Percentiles rank a stretch among this genome's conserved stretches.
These are phyloP conservation scores for Masticophis lateralis DNA, from an alignment of 2,797 vertebrate genomes.

Conservation along the genomic window DNA sequence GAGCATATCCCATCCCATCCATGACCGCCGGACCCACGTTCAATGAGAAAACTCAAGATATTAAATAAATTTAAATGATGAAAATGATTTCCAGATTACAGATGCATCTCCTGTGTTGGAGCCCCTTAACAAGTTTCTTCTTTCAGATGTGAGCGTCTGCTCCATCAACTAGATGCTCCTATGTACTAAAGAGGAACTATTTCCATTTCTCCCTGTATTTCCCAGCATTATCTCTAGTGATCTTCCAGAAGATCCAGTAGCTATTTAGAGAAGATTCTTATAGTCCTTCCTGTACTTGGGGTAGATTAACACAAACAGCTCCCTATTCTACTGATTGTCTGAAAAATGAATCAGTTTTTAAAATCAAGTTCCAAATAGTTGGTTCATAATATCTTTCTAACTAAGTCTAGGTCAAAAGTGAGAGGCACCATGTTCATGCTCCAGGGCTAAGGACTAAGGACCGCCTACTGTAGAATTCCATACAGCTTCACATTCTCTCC, in stretches of 20 bases:
- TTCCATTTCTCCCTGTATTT: no score
- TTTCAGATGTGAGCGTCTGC: neutral
- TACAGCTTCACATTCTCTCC: neutral
- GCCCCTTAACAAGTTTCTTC: neutral
- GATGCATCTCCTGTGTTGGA: no score
- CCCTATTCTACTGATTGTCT: neutral
- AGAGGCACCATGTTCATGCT: neutral
- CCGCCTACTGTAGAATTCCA: neutral
- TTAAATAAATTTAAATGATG: neutral
- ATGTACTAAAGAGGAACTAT: neutral
- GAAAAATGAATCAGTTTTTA: neutral
- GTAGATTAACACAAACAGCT: neutral
- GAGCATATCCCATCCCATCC: no score
- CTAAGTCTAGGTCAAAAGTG: neutral
- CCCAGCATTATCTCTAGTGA: no score
- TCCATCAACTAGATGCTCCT: neutral
- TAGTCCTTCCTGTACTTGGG: neutral
- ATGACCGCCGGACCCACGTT: no score
- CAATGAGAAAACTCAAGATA: neutral
- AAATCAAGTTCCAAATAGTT: neutral
- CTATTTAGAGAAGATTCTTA: neutral
- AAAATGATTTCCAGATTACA: neutral
- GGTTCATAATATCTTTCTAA: neutral
- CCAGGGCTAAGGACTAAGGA: neutral
- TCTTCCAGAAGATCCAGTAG: neutral